These are phyloP conservation scores for Erebia palarica DNA, from an alignment of 2,888 invertebrate genomes.

Conservation along the genomic window DNA sequence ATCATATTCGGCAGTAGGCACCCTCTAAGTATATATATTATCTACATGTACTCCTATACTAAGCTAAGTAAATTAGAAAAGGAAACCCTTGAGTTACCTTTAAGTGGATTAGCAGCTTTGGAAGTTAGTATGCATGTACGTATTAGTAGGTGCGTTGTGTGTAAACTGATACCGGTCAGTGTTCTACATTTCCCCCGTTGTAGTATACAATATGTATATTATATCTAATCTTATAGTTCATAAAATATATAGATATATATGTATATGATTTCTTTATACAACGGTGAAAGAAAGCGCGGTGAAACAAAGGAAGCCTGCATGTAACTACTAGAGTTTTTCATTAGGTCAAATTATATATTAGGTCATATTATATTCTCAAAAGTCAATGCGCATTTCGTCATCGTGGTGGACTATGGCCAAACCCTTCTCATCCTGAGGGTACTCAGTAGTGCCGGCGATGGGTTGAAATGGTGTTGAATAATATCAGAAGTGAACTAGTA, in stretches of 20 bases:
- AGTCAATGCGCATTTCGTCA: too few species aligned
- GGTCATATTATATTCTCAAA: too few species aligned
- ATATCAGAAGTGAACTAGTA: not conserved
- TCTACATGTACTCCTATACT: not conserved
- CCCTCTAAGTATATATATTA: not conserved
- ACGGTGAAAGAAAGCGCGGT: too few species aligned
- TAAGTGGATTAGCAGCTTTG: slow-evolving; percentile 37
- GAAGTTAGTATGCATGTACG: slow-evolving; percentile 12
- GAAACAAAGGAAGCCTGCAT: too few species aligned
- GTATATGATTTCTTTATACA: too few species aligned
- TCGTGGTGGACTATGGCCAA: too few species aligned
- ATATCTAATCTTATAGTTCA: too few species aligned
- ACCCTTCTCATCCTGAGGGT: too few species aligned
- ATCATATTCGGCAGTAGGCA: slow-evolving; percentile 16
- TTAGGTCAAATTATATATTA: too few species aligned
- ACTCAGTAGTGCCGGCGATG: not conserved
- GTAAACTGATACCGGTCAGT: slow-evolving; percentile 27
- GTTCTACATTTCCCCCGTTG: slow-evolving; percentile 11
- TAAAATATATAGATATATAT: too few species aligned
- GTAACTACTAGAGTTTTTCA: too few species aligned
- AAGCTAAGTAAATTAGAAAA: slow-evolving; percentile 38
- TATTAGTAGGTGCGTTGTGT: not conserved
- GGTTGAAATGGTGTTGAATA: not conserved
- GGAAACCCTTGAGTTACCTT: slow-evolving; percentile 37
- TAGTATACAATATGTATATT: not conserved